A percentile compares a stretch with the other conserved stretches of the same genome.
phyloP scores from a whole-genome alignment of 2,888 invertebrate species.

The Drosophila fungiperda region DNA sequence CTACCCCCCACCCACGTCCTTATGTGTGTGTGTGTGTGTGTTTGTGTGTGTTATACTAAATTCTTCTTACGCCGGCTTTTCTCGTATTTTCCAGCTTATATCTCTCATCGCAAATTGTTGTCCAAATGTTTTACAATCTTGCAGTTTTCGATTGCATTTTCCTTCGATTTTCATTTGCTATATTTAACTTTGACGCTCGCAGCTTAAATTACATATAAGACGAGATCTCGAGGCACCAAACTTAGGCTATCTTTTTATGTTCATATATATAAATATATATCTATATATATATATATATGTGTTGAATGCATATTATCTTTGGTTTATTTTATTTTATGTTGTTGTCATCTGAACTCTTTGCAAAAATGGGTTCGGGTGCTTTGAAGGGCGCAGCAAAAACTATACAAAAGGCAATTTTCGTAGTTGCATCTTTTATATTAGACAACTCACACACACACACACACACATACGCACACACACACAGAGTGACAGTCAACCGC shows the following conservation, averaged over 20 bases:
- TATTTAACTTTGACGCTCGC: conserved; percentile 41
- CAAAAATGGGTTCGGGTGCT: not conserved
- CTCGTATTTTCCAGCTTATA: conserved; percentile 4
- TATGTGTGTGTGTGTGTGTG: not conserved
- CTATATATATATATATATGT: conserved; percentile 8
- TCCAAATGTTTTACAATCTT: conserved; percentile 20
- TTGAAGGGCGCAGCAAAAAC: conserved; percentile 8
- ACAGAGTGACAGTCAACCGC: conserved; percentile 38
- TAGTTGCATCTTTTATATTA: conserved; percentile 67
- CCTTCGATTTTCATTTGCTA: conserved; percentile 44
- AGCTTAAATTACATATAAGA: conserved; percentile 15
- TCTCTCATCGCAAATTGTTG: conserved; percentile 24
- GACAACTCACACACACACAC: conserved; percentile 38
- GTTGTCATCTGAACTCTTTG: conserved; percentile 30
- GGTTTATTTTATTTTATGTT: conserved; percentile 47
- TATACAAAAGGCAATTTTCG: conserved; percentile 68
- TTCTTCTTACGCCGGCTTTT: conserved; percentile 11
- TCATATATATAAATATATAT: not conserved
- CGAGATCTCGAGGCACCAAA: conserved; percentile 3
- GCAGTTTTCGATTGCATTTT: conserved; percentile 60
- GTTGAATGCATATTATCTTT: conserved; percentile 25
- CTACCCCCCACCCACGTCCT: not conserved
- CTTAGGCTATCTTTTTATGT: conserved; percentile 31
- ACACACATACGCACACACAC: conserved; percentile 18
- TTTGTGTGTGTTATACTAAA: conserved; percentile 18